Evolutionary conservation across 2,113 vertebrate species (phyloP).

Genomic region (Zosterops pallidus): DNA sequence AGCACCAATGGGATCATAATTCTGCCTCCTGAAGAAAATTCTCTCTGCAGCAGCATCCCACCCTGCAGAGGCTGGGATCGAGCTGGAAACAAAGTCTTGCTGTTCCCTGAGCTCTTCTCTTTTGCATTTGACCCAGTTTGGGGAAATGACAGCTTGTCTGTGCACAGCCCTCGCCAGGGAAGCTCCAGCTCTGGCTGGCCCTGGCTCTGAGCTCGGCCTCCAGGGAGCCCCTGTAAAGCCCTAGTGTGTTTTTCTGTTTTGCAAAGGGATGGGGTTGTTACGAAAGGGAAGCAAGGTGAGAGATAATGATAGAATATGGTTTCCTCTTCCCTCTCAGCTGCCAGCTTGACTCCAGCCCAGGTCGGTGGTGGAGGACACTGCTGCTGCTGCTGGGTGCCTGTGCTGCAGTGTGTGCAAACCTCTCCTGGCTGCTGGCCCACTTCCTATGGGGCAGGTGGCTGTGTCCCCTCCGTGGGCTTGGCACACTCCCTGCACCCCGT

Average conservation of each 20-base stretch:
- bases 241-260: constrained; percentile 27
- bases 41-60: not conserved
- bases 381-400: not conserved
- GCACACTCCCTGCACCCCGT: not conserved
- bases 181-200: not conserved
- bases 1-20: not conserved
- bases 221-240: not conserved
- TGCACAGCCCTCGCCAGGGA: fast-evolving
- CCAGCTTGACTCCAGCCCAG: constrained; percentile 50
- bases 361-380: not conserved
- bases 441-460: constrained; percentile 48
- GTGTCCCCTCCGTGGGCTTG: not conserved
- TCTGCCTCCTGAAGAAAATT: not conserved
- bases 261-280: constrained; percentile 8
- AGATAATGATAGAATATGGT: constrained; percentile 44
- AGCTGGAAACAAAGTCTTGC: not conserved
- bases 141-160: not conserved
- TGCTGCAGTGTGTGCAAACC: not conserved
- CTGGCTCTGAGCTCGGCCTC: not conserved
- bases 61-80: not conserved
- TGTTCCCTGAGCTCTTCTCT: not conserved
- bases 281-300: constrained; percentile 46
- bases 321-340: constrained; percentile 58
- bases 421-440: not conserved
- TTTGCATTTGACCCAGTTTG: constrained; percentile 30